Conservation (phyloP, 2,888 invertebrate genomes). For the Hypolimnas misippus region DNA sequence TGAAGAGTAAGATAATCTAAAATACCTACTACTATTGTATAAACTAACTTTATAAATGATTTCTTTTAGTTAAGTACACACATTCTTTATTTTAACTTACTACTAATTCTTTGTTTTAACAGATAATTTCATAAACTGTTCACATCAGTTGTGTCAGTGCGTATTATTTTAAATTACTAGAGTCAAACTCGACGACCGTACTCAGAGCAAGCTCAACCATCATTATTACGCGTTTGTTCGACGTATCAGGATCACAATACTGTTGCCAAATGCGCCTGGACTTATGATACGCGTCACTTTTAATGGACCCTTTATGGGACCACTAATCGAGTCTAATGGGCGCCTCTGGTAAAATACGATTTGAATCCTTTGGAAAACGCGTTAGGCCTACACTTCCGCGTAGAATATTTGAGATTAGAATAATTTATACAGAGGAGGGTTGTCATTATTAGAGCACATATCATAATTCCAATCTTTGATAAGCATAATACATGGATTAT, state of each 20-base stretch:
- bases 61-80: too few relatives aligned
- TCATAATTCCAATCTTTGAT: constrained; percentile 9
- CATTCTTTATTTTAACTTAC: too few relatives aligned
- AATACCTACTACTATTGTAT: too few relatives aligned
- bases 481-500: neutral
- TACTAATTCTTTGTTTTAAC: neutral
- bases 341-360: constrained; percentile 57
- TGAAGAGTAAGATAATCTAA: too few relatives aligned
- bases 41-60: too few relatives aligned
- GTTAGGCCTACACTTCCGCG: constrained; percentile 42
- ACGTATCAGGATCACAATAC: constrained; percentile 78
- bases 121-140: neutral
- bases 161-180: neutral
- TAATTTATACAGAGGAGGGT: constrained; percentile 27
- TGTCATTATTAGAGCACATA: constrained; percentile 19
- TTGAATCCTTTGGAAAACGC: constrained; percentile 51
- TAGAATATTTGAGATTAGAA: constrained; percentile 35
- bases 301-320: constrained; percentile 65
- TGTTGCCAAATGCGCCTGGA: constrained; percentile 75
- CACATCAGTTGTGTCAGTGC: neutral
- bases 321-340: constrained; percentile 66
- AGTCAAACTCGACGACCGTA: constrained; percentile 42
- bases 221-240: constrained; percentile 77
- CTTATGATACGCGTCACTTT: constrained; percentile 73
- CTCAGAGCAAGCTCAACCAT: constrained; percentile 50